A percentile compares a stretch with the other conserved stretches of the same genome.
phyloP scores from a whole-genome alignment of 2,797 vertebrate genomes.

The Chrysocyon brachyurus region DNA sequence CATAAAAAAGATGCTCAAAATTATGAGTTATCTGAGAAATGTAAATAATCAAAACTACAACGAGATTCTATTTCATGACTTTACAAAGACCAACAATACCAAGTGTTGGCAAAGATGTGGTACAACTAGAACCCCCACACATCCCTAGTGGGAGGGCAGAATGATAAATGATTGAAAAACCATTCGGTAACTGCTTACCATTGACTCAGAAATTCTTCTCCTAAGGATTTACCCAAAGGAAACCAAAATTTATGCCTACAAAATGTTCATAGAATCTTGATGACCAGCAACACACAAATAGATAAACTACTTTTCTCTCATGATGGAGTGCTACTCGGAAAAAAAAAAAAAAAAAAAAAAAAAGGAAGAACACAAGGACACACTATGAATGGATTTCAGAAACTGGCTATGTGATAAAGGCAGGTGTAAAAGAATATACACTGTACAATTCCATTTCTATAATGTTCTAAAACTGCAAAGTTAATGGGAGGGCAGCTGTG shows the following conservation, averaged over 20 bases:
- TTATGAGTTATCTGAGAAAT: background rate
- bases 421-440: background rate
- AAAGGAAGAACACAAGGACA: background rate
- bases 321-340: background rate
- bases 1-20: background rate
- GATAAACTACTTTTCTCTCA: background rate
- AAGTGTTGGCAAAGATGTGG: background rate
- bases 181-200: background rate
- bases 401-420: background rate
- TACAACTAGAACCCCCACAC: too few species aligned
- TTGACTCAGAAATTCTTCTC: background rate
- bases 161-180: background rate
- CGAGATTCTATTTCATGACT: background rate
- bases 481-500: background rate
- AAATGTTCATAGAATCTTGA: background rate
- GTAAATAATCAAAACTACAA: background rate
- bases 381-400: background rate
- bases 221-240: background rate
- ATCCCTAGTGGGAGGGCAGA: background rate
- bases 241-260: background rate
- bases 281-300: rapidly evolving
- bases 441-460: background rate
- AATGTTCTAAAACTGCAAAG: background rate
- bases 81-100: background rate
- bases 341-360: background rate